A percentile compares a stretch with the other conserved stretches of the same genome.
Evolutionary conservation across 2,113 vertebrate species (phyloP).

Genomic region (Pteronura brasiliensis): DNA sequence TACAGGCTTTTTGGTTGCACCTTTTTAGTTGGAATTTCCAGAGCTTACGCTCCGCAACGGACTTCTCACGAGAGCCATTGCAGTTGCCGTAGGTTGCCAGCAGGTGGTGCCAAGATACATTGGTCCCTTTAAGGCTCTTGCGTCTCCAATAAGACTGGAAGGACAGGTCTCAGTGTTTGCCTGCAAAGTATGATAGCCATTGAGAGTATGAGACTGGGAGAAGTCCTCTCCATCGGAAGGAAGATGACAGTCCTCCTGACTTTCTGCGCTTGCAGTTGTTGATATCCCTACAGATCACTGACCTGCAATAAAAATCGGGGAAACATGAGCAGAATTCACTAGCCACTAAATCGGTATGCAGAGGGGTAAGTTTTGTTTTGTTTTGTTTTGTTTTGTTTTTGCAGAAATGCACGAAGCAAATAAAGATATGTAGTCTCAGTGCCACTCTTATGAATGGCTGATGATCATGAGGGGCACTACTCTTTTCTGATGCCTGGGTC

Average conservation of each 20-base stretch:
- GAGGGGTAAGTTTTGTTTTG: neutral
- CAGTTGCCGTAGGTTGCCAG: constrained; percentile 33
- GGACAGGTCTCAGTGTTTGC: neutral
- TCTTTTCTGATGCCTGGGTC: neutral
- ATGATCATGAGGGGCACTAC: neutral
- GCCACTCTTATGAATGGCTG: neutral
- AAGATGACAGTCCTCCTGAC: neutral
- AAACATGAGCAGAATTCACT: constrained; percentile 34
- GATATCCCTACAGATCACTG: constrained; percentile 1
- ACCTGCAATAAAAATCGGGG: constrained; percentile 33
- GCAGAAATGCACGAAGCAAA: neutral
- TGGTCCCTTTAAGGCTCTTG: neutral
- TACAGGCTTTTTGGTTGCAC: neutral
- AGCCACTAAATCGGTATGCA: neutral
- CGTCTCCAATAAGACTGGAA: neutral
- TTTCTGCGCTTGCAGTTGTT: constrained; percentile 5
- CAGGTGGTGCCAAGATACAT: constrained; percentile 51
- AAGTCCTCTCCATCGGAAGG: neutral
- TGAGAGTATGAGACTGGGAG: neutral
- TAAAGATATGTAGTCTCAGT: neutral
- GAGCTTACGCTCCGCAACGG: neutral
- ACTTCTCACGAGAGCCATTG: neutral
- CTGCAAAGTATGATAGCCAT: neutral
- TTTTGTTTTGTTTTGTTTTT: neutral
- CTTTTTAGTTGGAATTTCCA: neutral